Evolutionary conservation across 2,888 invertebrate species (phyloP), one percentile per base, ranked within the genome.

Genomic region (Argyresthia albistria): DNA sequence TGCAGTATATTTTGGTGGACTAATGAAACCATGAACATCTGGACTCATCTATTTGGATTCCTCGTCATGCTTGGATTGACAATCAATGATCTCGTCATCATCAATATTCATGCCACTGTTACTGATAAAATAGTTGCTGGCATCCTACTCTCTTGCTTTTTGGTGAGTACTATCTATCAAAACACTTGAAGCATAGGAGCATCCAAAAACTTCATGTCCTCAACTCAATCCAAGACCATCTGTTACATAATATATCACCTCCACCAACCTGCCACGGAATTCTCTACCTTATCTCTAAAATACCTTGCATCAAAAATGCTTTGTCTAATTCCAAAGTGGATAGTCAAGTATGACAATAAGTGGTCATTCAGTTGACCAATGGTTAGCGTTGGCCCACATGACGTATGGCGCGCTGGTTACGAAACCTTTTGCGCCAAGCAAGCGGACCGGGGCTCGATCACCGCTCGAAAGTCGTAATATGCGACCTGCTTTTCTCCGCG

Each of bases 11-110:
- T 98, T 83, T 95, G 96, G 93, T 96, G 97, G 96, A 97, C 96
- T 54, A 98, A 98, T 76, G 98, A 98, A 80, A 98, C 97, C 0
- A 91, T 98, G 72, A 98, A 98, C 72, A 97, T 98, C 70, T 98
- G 98, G 98, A 96, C 96, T 47, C 98, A 98, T 74, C 89, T 98
- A 67, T 94, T 95, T 65, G 95, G 95, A 9, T 94, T 94, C 87
- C 89, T 93, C 74, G 81, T 97, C 52, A 95, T 98, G 68, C 86
- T 95, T 56, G 92, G 93, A 50, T 84, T 97, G 60, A 95, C 96
- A 16, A 88, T 97, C 56, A 94, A 96, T 65, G 97, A 97, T 73
- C 88, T 95, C 67, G 91, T 91, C 63, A 89, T 97, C 64, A 89
- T 95, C 59, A 93, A 93, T 68, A 91, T 91, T 57, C 93, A 94